Percentiles rank a stretch among this genome's conserved stretches.
Conservation (phyloP, 2,113 vertebrate species). For the Nesoenas mayeri region DNA sequence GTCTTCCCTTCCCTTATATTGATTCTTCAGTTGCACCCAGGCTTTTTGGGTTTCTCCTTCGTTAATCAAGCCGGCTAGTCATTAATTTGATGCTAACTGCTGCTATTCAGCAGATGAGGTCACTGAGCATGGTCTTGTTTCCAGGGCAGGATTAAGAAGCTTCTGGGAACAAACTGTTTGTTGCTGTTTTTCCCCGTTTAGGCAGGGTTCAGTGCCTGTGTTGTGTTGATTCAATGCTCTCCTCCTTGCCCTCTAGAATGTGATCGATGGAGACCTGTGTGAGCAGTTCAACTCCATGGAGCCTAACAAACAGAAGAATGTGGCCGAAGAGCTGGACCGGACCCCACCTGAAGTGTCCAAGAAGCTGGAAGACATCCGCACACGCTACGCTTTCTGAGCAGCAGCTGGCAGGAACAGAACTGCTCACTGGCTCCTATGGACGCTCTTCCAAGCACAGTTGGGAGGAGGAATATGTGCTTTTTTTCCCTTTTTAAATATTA, state of each 20-base stretch:
- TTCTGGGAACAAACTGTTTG: constrained; percentile 41
- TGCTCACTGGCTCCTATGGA: neutral
- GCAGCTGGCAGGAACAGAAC: neutral
- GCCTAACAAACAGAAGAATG: constrained; percentile 96
- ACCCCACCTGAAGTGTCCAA: constrained; percentile 97
- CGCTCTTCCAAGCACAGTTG: neutral
- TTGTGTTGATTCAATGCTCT: neutral
- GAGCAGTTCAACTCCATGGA: constrained; percentile 99
- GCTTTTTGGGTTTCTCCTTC: neutral
- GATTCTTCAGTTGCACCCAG: neutral
- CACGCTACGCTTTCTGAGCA: constrained; percentile 94
- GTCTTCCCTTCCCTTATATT: neutral
- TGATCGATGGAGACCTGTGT: constrained; percentile 97
- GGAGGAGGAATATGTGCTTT: neutral
- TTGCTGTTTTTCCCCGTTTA: neutral
- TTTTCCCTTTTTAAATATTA: neutral
- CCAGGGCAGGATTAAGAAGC: constrained; percentile 45
- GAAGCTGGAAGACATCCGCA: constrained; percentile 98
- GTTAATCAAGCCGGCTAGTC: neutral
- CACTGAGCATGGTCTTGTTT: neutral
- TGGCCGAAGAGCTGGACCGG: constrained; percentile 94
- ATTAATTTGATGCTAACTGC: constrained; percentile 27
- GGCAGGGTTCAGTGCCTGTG: constrained; percentile 23
- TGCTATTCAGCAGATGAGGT: constrained; percentile 49
- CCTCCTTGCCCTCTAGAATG: constrained; percentile 80